Evolutionary conservation across 2,113 vertebrate genomes (phyloP), one percentile per base, ranked within the genome.

Genomic region (Thomomys bottae): DNA sequence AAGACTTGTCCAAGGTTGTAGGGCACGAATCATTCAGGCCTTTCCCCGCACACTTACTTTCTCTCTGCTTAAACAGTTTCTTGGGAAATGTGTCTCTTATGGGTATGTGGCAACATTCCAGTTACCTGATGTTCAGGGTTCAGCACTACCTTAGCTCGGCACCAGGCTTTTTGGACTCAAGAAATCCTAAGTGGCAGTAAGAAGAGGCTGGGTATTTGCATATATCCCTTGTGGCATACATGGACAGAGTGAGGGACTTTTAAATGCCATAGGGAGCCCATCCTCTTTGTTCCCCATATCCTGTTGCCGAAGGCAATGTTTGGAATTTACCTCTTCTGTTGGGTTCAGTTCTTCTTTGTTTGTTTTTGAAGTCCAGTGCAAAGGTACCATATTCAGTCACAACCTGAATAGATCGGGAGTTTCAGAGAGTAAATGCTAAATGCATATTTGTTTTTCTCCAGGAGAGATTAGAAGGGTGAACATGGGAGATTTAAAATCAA

Each of bases 361-460:
- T 61, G 32, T 57, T 71, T 77, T 75, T 83, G 80, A 71, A 30
- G n/a, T 32, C 15, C 10, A 3, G 3, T 32, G 9, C 34, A 84
- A 80, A 84, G 28, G 18, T 8, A 42, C 21, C 9, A 21, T 77
- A 71, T 36, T 85, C 57, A 87, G n/a, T 12, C 28, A 89, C 34
- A 24, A 4, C 36, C 23, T n/a, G 10, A 28, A 32, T 2, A 15
- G 45, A 30, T 12, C 34, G 59, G 59, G 24, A 42, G 18, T 85
- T 84, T 90, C 54, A 42, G 9, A 73, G 20, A 90, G 32, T 17
- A 92, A 84, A 82, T 30, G 1, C 23, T 81, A 73, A 90, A 61
- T 2, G 8, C 36, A 12, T 57, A 72, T 81, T 68, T 85, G 14
- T 32, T 93, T 88, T 82, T 42, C 57, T 49, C 73, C 8, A 8